phyloP scores from a whole-genome alignment of 1,140 invertebrate genomes.

The Nebria ingens region DNA sequence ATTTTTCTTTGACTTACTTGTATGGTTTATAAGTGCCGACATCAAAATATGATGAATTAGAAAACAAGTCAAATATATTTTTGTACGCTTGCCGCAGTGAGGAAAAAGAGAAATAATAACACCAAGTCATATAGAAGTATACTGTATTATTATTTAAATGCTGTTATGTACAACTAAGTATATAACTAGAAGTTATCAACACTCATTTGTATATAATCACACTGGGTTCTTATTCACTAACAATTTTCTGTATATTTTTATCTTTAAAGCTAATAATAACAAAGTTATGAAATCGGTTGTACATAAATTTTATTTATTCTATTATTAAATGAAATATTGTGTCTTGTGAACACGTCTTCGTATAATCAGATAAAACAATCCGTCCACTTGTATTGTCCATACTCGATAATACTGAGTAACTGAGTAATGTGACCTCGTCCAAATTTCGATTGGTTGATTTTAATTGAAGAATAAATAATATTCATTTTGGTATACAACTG shows the following conservation, averaged over 20 bases:
- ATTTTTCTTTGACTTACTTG: constrained; percentile 2
- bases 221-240: constrained; percentile 6
- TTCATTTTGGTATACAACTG: neutral
- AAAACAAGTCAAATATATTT: neutral
- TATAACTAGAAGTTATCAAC: constrained; percentile 6
- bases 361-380: neutral
- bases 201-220: constrained; percentile 8
- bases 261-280: constrained; percentile 1
- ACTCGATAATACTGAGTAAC: no score
- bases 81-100: no score
- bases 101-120: neutral
- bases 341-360: no score
- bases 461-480: neutral
- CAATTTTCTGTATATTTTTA: constrained; percentile 6
- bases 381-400: no score
- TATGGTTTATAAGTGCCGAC: neutral
- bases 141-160: constrained; percentile 8
- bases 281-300: neutral
- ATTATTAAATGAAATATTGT: no score
- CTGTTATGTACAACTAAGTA: constrained; percentile 8
- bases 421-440: no score
- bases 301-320: no score
- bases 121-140: constrained; percentile 3
- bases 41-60: neutral
- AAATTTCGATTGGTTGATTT: no score